Percentiles rank a stretch among this genome's conserved stretches.
These are phyloP conservation scores for Coregonus sp. DNA, from an alignment of 2,797 vertebrate genomes.

Conservation along the genomic window DNA sequence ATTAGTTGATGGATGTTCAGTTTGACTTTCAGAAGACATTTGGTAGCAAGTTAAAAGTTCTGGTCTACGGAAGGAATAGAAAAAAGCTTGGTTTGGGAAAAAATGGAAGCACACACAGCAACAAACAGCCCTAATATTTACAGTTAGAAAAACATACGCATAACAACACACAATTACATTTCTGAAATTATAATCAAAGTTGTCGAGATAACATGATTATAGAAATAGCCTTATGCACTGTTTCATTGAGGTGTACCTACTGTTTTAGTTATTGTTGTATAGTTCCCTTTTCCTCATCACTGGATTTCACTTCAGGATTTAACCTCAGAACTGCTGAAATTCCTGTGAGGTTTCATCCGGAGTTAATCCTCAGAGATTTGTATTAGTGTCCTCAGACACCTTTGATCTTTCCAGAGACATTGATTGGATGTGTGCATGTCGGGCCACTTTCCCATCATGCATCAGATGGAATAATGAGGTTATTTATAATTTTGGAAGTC, in stretches of 20 bases:
- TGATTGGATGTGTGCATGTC: slow-evolving; percentile 73
- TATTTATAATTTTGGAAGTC: slow-evolving; percentile 73
- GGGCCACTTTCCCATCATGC: slow-evolving; percentile 72
- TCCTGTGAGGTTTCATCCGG: slow-evolving; percentile 73
- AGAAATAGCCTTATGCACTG: not conserved
- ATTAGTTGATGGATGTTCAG: not conserved
- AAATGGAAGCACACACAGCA: not conserved
- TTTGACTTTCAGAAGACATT: not conserved
- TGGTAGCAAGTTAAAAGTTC: not conserved
- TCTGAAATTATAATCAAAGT: not conserved
- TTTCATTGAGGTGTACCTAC: not conserved
- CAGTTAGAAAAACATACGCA: not conserved
- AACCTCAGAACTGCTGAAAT: slow-evolving; percentile 64
- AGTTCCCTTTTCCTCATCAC: slow-evolving; percentile 39
- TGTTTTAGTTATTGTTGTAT: not conserved
- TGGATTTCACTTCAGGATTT: slow-evolving; percentile 55
- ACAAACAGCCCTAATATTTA: not conserved
- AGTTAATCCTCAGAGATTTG: slow-evolving; percentile 79
- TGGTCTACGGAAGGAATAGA: not conserved
- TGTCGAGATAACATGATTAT: not conserved
- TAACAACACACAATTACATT: not conserved
- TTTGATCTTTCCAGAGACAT: slow-evolving; percentile 78
- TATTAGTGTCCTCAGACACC: slow-evolving; percentile 77
- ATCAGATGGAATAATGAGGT: slow-evolving; percentile 58
- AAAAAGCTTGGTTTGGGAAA: not conserved